Base-by-base conservation (phyloP, 2,888 invertebrate species). In the Cephus pulcher region DNA sequence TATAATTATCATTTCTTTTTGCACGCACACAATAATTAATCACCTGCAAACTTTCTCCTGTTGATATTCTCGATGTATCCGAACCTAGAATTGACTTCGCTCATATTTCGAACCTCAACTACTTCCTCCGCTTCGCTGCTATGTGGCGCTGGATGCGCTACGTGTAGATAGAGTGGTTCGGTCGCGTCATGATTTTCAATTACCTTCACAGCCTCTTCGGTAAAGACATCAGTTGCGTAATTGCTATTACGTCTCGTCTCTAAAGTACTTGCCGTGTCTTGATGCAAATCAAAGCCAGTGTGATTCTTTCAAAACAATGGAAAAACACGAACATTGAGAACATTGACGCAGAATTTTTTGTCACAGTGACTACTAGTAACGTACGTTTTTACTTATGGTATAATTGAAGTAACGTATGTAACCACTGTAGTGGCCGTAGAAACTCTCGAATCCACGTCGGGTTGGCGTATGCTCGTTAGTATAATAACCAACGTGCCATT, bases 361-460 rank as follows among this genome's bases (percentile, higher is more conserved):
- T 33, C n/a, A 12, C 40, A 40, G 4, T 23, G 40, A 56, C 6
- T 56, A 2, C 4, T 9, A 6, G 34, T 4, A 84, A 82, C 90
- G 85, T 80, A 89, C 91, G 74, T 90, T 88, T 87, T 93, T 92
- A 32, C 89, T 86, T 1, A 93, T 89, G 1, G 93, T 93, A 80
- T 95, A 94, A 85, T 95, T 95, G 87, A 94, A 97, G 88, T 98
- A 98, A 89, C 97, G 96, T 79, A 96, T 94, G 83, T 94, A 95
- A 2, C 96, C 97, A 80, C 95, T 95, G 93, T 96, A 96, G 89
- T 97, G 97, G 1, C 98, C 98, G 88, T 95, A 96, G 89, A 97
- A 97, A 9, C 94, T 93, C 84, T 96, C 95, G 87, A 96, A 98
- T 4, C 97, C 97, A 68, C 97, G 93, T 80, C 92, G 92, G 0